These are phyloP conservation scores for Falco berigora DNA, from an alignment of 2,797 vertebrate genomes.

Conservation along the genomic window DNA sequence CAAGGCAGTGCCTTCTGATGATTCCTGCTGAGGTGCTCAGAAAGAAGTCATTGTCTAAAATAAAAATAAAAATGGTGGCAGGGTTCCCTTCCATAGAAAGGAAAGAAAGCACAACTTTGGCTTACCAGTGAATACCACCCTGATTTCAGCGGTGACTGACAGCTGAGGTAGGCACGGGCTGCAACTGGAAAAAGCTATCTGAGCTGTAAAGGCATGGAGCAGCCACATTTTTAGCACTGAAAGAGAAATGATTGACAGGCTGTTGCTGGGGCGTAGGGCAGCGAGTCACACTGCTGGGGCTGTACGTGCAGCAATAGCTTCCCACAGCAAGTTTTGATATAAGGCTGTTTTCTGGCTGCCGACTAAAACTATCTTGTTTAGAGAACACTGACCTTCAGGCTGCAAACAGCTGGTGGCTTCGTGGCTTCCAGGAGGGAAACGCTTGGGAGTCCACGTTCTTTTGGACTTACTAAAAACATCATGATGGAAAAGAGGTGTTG, in stretches of 20 bases:
- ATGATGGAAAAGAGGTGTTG: background rate
- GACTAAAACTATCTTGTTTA: background rate
- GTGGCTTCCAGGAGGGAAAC: background rate
- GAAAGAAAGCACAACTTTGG: background rate
- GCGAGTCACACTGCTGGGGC: background rate
- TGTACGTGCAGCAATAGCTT: background rate
- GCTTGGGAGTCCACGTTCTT: background rate
- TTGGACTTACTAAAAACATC: background rate
- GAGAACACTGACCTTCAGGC: background rate
- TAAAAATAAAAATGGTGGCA: background rate
- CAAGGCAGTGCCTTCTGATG: background rate
- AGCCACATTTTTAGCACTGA: background rate
- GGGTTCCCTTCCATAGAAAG: background rate
- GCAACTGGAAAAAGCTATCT: background rate
- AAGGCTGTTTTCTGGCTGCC: background rate
- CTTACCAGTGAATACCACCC: background rate
- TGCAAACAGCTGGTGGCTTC: background rate
- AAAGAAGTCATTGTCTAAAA: slow-evolving; percentile 6
- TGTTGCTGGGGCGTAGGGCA: background rate
- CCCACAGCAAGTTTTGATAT: background rate
- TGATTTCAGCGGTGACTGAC: background rate
- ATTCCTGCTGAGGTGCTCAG: slow-evolving; percentile 28
- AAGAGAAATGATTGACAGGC: background rate
- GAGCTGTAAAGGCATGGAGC: background rate
- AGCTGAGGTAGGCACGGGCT: background rate